Conservation (phyloP, 2,797 vertebrate genomes). For the Vipera ursinii region DNA sequence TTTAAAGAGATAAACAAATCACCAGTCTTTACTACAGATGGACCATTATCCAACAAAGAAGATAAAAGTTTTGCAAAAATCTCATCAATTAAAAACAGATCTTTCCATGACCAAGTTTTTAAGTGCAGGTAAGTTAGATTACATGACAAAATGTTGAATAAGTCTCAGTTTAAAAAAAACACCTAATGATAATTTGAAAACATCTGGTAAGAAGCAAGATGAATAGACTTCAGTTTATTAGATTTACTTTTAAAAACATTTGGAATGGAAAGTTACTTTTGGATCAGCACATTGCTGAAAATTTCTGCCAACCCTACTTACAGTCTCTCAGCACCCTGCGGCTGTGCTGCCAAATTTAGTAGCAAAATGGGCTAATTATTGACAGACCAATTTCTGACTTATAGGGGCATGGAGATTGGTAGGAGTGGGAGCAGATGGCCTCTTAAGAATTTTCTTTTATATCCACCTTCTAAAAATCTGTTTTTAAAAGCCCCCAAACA, state of each 20-base stretch:
- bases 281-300: neutral
- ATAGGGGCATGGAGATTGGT: neutral
- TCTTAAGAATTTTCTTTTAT: neutral
- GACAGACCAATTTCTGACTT: neutral
- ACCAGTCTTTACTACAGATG: conserved; percentile 29
- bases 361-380: neutral
- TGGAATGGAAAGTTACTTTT: neutral
- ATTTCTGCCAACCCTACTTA: neutral
- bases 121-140: conserved; percentile 77
- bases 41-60: conserved; percentile 23
- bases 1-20: conserved; percentile 35
- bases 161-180: neutral
- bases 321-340: neutral
- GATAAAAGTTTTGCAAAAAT: conserved; percentile 14
- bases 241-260: neutral
- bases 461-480: neutral
- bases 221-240: neutral
- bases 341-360: neutral
- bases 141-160: neutral
- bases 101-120: conserved; percentile 74
- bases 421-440: neutral
- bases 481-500: neutral
- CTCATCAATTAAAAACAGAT: conserved; percentile 60
- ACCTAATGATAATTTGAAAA: neutral
- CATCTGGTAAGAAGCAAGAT: neutral